Base-by-base conservation (phyloP, 2,888 invertebrate genomes). In the Aleiodes testaceus region DNA sequence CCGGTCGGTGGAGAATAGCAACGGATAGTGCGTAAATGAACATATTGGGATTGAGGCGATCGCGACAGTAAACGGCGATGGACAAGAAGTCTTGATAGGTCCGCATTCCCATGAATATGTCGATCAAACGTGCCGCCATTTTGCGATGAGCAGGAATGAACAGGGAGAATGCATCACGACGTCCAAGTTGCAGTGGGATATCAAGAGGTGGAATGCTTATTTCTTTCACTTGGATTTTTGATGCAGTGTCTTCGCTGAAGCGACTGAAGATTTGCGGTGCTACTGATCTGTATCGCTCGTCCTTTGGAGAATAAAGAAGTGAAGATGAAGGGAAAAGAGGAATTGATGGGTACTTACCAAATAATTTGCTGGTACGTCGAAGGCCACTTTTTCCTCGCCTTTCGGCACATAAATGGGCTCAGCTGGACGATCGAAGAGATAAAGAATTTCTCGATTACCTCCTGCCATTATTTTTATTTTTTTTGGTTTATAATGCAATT, bases 11-110 rank as follows among this genome's bases (percentile, higher is more conserved):
- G 79, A 94, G 89, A 18, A 95, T 86, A 0, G 94, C 93, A 6
- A 95, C 94, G 0, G 94, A 92, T 49, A 92, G 90, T 52, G 92
- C 91, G 84, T 95, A 96, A 85, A 95, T 93, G 88, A 94, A 96
- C 76, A 96, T 87, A 77, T 93, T 92, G 0, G 95, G 92, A 87
- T 96, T 96, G 9, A 95, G 88, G 47, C 93, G 91, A 78, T 93
- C 93, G 72, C 94, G 91, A 53, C 92, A 90, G 80, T 89, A 95
- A 7, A 92, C 92, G 55, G 93, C 91, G 14, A 92, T 90, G 0
- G 94, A 92, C 79, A 92, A 88, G 70, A 95, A 90, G 75, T 95
- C 94, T 0, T 93, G 93, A 11, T 92, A 85, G 53, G 90, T 90
- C 45, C 92, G 89, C 91, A 94, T 92, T 91, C 94, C 89, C 89